These are phyloP conservation scores for Hoplostethus atlanticus DNA, from an alignment of 2,797 vertebrate species.

Conservation along the genomic window DNA sequence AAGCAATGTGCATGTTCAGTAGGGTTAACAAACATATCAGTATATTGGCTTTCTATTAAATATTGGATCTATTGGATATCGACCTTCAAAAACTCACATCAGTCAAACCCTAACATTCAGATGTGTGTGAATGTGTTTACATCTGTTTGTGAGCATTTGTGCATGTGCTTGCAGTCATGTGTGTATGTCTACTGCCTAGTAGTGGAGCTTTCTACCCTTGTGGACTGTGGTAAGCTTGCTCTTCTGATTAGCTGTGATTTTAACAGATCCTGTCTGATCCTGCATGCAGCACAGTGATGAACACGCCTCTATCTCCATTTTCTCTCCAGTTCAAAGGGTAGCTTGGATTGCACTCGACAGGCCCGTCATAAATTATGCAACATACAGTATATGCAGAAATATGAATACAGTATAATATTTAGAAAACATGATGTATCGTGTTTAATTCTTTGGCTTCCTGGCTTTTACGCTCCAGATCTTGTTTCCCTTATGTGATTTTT, in stretches of 20 bases:
- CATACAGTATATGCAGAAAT: constrained; percentile 15
- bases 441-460: background rate
- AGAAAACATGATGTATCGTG: constrained; percentile 8
- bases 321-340: constrained; percentile 51
- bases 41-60: too few species aligned
- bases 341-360: constrained; percentile 37
- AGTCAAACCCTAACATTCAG: too few species aligned
- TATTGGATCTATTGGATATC: background rate
- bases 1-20: background rate
- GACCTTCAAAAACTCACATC: constrained; percentile 15
- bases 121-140: constrained; percentile 4
- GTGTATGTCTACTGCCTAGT: constrained; percentile 8
- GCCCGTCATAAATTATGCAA: constrained; percentile 54
- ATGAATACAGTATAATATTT: constrained; percentile 20
- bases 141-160: background rate
- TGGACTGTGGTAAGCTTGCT: constrained; percentile 31
- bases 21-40: background rate
- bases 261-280: constrained; percentile 64
- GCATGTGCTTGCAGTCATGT: constrained; percentile 10
- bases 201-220: constrained; percentile 30
- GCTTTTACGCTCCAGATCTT: constrained; percentile 10
- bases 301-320: constrained; percentile 53
- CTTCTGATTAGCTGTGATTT: constrained; percentile 72
- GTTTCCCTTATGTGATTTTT: too few species aligned
- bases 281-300: constrained; percentile 42